Evolutionary conservation across 2,888 invertebrate species (phyloP).

Genomic region (Melinaea marsaeus): DNA sequence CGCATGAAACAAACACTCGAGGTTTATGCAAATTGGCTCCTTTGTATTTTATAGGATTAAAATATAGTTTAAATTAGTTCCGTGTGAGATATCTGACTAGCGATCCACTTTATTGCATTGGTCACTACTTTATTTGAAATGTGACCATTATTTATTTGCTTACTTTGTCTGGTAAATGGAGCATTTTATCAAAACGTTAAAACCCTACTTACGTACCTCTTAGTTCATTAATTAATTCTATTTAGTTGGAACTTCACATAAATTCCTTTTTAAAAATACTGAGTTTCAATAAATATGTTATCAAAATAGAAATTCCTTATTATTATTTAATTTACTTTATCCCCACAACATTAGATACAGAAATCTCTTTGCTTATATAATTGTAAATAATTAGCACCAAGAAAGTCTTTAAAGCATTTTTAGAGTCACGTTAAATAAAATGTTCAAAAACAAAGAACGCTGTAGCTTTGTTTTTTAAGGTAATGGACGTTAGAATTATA

Average conservation of each 20-base stretch:
- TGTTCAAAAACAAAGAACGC: neutral
- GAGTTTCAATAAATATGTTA: too few species aligned
- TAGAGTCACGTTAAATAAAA: neutral
- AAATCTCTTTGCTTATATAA: too few species aligned
- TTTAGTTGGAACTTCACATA: too few species aligned
- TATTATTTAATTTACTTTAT: too few species aligned
- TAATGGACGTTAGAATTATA: constrained; percentile 66
- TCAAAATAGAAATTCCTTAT: too few species aligned
- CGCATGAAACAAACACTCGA: constrained; percentile 73
- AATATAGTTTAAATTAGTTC: constrained; percentile 76
- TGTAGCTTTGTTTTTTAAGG: constrained; percentile 19
- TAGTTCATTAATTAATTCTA: neutral
- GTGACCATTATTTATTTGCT: constrained; percentile 38
- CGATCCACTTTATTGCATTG: constrained; percentile 63
- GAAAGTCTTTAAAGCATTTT: too few species aligned
- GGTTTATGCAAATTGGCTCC: constrained; percentile 77
- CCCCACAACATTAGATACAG: too few species aligned
- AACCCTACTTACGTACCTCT: neutral
- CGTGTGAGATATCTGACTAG: constrained; percentile 69
- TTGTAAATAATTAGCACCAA: too few species aligned
- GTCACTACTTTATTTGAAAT: constrained; percentile 56
- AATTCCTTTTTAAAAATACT: too few species aligned
- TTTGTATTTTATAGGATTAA: constrained; percentile 75
- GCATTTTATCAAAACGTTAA: neutral
- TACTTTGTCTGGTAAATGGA: constrained; percentile 23